Conservation (phyloP, 2,113 vertebrate genomes). For the Heterocephalus glaber region DNA sequence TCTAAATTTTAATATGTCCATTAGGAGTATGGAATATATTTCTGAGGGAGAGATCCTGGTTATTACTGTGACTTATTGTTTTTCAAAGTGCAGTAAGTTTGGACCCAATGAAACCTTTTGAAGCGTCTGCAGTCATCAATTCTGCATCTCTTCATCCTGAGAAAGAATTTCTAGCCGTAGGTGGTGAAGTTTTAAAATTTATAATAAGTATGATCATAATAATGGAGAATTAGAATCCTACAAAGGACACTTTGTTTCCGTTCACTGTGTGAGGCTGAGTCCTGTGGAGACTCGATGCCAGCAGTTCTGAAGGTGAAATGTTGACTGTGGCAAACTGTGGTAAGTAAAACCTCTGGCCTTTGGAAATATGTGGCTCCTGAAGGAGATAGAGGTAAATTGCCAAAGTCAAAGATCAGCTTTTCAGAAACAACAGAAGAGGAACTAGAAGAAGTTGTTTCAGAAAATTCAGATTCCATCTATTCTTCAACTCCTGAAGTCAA, state of each 20-base stretch:
- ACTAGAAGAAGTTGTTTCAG: conserved; percentile 91
- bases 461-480: conserved; percentile 94
- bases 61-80: conserved; percentile 95
- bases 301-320: conserved; percentile 96
- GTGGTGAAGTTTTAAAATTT: conserved; percentile 98
- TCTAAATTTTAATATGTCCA: conserved; percentile 92
- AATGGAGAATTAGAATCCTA: conserved; percentile 97
- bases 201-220: conserved; percentile 98
- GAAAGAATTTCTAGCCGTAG: conserved; percentile 96
- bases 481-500: conserved; percentile 93
- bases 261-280: conserved; percentile 97
- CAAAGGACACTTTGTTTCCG: conserved; percentile 97
- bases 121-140: conserved; percentile 95
- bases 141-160: conserved; percentile 97
- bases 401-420: conserved; percentile 85
- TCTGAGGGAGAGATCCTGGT: conserved; percentile 94
- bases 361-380: conserved; percentile 98
- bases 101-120: conserved; percentile 95
- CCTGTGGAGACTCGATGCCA: conserved; percentile 95
- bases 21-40: conserved; percentile 97
- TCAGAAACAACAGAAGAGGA: conserved; percentile 86
- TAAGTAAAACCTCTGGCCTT: conserved; percentile 97
- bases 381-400: conserved; percentile 86
- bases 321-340: conserved; percentile 98
- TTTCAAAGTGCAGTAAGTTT: conserved; percentile 96